Percentiles rank a stretch among this genome's conserved stretches.
Conservation (phyloP, 2,888 invertebrate species). For the Masnerella sp. region DNA sequence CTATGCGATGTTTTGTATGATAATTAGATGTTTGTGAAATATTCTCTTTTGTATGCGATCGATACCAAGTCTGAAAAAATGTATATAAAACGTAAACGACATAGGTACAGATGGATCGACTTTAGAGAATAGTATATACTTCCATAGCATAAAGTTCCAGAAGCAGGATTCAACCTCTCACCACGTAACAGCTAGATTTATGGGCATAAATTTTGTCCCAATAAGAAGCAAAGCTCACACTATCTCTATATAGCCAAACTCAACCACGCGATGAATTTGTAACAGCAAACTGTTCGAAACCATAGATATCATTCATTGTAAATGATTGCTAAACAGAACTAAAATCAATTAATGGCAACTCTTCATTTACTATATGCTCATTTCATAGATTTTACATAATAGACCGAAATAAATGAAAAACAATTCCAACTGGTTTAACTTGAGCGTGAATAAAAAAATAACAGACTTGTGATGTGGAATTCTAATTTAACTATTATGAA, state of each 20-base stretch:
- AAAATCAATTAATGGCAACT: slow-evolving; percentile 58
- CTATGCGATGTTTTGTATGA: background rate
- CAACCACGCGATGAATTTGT: slow-evolving; percentile 61
- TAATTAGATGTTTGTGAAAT: slow-evolving; percentile 26
- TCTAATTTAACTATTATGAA: no score
- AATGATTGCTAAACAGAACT: slow-evolving; percentile 59
- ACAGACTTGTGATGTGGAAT: no score
- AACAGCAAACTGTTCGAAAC: slow-evolving; percentile 59
- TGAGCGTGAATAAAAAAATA: no score
- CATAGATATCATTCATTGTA: slow-evolving; percentile 57
- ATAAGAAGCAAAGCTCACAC: slow-evolving; percentile 62
- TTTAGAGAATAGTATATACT: no score
- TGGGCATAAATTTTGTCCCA: slow-evolving; percentile 69
- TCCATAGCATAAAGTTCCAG: slow-evolving; percentile 65
- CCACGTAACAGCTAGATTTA: slow-evolving; percentile 69
- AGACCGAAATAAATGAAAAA: no score
- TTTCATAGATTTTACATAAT: no score
- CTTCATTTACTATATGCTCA: no score
- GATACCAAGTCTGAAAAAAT: no score
- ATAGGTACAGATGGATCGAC: slow-evolving; percentile 24
- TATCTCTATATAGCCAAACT: slow-evolving; percentile 58
- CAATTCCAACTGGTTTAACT: no score
- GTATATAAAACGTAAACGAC: slow-evolving; percentile 28
- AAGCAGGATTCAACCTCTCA: slow-evolving; percentile 70
- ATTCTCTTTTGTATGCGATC: no score